Base-by-base conservation (phyloP, 2,888 invertebrate species). In the Perdita meconis region DNA sequence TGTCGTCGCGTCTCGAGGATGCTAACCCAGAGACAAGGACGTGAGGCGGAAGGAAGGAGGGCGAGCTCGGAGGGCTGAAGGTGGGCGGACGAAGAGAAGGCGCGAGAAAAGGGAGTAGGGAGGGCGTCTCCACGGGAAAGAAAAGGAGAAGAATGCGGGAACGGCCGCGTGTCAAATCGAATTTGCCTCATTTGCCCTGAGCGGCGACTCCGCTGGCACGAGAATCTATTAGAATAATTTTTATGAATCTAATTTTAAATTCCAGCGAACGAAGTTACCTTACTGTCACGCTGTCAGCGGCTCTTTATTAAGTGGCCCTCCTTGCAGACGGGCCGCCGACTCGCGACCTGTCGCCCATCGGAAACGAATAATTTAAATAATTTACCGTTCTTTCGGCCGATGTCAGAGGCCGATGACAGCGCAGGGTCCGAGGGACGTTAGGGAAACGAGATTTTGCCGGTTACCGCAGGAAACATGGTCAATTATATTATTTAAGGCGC, bases 141-240 rank as follows among this genome's bases (percentile, higher is more conserved):
- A 71, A 77, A 79, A 65, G 72, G 71, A 78, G 83, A 87, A 86
- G 87, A 86, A 85, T 85, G 82, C 80, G 77, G 73, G 80, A 78
- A 76, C 81, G 84, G 84, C 87, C 89, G 87, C 89, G 89, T 90
- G 90, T 90, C 91, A 91, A 92, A 92, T 91, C 89, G 90, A 92
- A 90, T 92, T 92, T 92, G 89, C 90, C 89, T 90, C 90, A 89
- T 90, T 90, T 90, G 89, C 88, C 83, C 84, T 63, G 81, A 81
- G 83, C 82, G 83, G 79, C 82, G 82, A 76, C 77, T 80, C 85
- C 81, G 79, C 86, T 85, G 83, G 86, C 86, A 85, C 82, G 86
- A 84, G 91, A 91, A 91, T 91, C 91, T 90, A 92, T 92, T 92
- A 91, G 91, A 91, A 92, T 92, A 92, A 92, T 92, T 92, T 92